phyloP scores from a whole-genome alignment of 2,888 invertebrate species.

The Flexamia atlantica region DNA sequence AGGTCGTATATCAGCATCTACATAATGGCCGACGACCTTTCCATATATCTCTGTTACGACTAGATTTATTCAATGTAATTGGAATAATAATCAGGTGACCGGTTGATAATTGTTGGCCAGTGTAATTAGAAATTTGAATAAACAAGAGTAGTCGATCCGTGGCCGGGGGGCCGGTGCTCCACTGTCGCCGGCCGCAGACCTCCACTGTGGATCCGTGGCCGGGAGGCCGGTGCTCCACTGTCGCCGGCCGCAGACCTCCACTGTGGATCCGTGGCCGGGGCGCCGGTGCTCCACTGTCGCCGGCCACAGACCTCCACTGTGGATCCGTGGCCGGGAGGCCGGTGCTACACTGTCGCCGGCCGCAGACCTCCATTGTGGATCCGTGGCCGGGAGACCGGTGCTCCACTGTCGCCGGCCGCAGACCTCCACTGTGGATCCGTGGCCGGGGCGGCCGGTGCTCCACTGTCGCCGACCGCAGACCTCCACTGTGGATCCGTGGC shows the following conservation, averaged over 20 bases:
- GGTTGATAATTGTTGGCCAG: slow-evolving; percentile 49
- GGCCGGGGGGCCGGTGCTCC: slow-evolving; percentile 20
- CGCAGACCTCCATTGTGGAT: too few relatives aligned
- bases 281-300: too few relatives aligned
- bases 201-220: background rate
- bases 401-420: too few relatives aligned
- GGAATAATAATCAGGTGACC: slow-evolving; percentile 54
- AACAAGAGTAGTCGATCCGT: slow-evolving; percentile 3
- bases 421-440: too few relatives aligned
- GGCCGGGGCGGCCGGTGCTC: too few relatives aligned
- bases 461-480: too few relatives aligned
- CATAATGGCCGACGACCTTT: slow-evolving; percentile 39
- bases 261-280: too few relatives aligned
- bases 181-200: background rate
- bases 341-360: too few relatives aligned
- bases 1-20: slow-evolving; percentile 32
- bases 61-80: slow-evolving; percentile 54
- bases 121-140: slow-evolving; percentile 34
- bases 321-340: too few relatives aligned
- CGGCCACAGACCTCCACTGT: background rate
- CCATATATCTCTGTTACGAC: slow-evolving; percentile 47
- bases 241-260: too few relatives aligned
- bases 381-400: too few relatives aligned
- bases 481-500: too few relatives aligned
- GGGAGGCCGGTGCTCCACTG: background rate